Evolutionary conservation across 2,797 vertebrate genomes (phyloP), one percentile per base, ranked within the genome.

Genomic region (Gephyroberyx darwinii): DNA sequence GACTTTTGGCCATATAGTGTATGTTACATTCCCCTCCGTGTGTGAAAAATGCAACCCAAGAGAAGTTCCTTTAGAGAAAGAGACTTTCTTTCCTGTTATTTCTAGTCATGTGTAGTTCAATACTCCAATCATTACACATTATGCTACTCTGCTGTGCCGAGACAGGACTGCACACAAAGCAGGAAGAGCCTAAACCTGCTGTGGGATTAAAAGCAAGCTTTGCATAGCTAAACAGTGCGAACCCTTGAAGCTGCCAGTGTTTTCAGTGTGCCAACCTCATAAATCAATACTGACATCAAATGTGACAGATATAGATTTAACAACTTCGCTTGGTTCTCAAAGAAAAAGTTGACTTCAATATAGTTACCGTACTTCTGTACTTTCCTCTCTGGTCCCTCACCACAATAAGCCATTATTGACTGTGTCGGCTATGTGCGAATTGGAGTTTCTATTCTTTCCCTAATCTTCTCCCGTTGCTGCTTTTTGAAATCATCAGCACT

Each of bases 261-360:
- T 80, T 88, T 90, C 75, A 65, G 31, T 73, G 81, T 87, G 80
- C 87, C 86, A 85, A 78, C 81, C 83, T 85, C 74, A 77, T 84
- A 82, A 89, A 93, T 94, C 93, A 91, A 93, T 92, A 85, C 75
- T 20, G 61, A 86, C 90, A 93, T 92, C 87, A 89, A 90, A 92
- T 81, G 84, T 89, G 86, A 92, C 89, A 89, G 84, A 82, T 89
- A 91, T 91, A 88, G 87, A 88, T 92, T 92, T 78, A 77, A 83
- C 82, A 84, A 85, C 80, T 86, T 86, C 0, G 64, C 74, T 30
- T 6, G 54, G 55, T 78, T 83, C 84, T 78, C 69, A 45, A 67
- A 82, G 77, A 81, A 73, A 90, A 88, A 86, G 86, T 81, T 83
- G 84, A 80, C 82, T 88, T 71, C 66, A 61, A 7, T 77, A 70